These are phyloP conservation scores for Thyatira batis DNA, from an alignment of 2,888 invertebrate species.

Conservation along the genomic window DNA sequence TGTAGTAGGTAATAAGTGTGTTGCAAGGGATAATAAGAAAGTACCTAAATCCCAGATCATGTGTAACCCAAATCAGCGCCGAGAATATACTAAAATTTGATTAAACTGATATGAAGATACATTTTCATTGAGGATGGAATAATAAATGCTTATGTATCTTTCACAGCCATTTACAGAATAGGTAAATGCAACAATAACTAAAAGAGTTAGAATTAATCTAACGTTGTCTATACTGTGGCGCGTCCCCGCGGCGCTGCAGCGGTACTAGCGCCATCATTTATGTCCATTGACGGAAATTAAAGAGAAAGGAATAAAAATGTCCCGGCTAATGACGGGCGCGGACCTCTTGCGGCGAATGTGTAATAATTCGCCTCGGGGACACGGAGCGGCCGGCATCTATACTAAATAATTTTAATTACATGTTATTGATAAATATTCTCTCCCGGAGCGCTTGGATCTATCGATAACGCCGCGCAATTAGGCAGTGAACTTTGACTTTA, in stretches of 20 bases:
- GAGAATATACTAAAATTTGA: too few relatives aligned
- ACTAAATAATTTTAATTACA: conserved; percentile 82
- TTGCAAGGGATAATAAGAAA: too few relatives aligned
- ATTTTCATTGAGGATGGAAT: too few relatives aligned
- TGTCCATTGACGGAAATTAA: conserved; percentile 77
- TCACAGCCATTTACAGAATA: too few relatives aligned
- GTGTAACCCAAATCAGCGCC: too few relatives aligned
- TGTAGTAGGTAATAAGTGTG: too few relatives aligned
- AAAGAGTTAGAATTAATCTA: background rate
- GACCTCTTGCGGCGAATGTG: conserved; percentile 77
- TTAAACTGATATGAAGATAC: too few relatives aligned
- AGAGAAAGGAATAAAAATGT: conserved; percentile 80
- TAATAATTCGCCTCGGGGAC: conserved; percentile 77
- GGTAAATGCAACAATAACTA: background rate
- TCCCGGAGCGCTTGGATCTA: conserved; percentile 70
- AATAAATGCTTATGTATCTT: too few relatives aligned
- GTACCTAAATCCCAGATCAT: too few relatives aligned
- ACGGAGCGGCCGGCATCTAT: conserved; percentile 39
- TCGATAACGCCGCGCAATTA: conserved; percentile 77
- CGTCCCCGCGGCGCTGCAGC: conserved; percentile 67
- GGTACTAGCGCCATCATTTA: conserved; percentile 76
- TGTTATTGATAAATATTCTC: conserved; percentile 79
- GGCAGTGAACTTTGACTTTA: conserved; percentile 75
- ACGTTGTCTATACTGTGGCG: conserved; percentile 30
- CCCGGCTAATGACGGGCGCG: conserved; percentile 72